Conservation (phyloP, 2,113 vertebrate genomes). For the Myanophis thanlyinensis region DNA sequence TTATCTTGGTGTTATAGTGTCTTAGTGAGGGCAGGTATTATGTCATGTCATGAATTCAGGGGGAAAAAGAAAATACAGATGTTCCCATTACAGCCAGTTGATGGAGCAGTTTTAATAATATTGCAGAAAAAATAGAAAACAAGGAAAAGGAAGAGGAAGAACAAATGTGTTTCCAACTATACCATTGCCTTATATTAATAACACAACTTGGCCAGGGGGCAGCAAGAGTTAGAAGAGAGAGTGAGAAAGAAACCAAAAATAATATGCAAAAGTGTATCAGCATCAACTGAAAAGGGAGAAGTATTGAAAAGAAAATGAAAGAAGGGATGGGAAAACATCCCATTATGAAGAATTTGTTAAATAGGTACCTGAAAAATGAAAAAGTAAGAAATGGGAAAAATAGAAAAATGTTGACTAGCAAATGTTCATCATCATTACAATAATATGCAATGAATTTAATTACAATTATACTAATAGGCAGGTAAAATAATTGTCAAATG, state of each 20-base stretch:
- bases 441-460: too few relatives aligned
- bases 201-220: conserved; percentile 30
- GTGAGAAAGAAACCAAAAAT: background rate
- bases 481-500: background rate
- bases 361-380: background rate
- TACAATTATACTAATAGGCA: background rate
- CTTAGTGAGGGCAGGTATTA: conserved; percentile 75
- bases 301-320: background rate
- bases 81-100: conserved; percentile 73
- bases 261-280: background rate
- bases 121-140: conserved; percentile 53
- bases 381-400: background rate
- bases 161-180: conserved; percentile 69
- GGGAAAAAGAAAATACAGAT: conserved; percentile 71
- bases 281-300: background rate
- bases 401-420: background rate
- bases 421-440: background rate
- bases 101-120: conserved; percentile 83
- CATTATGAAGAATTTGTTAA: background rate
- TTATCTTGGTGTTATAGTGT: conserved; percentile 78
- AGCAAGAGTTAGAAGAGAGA: conserved; percentile 28
- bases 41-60: conserved; percentile 77
- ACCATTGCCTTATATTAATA: conserved; percentile 74
- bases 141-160: conserved; percentile 52
- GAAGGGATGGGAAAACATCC: background rate